A percentile compares a stretch with the other conserved stretches of the same genome.
Conservation (phyloP, 2,113 vertebrate species). For the Hippocampus abdominalis region DNA sequence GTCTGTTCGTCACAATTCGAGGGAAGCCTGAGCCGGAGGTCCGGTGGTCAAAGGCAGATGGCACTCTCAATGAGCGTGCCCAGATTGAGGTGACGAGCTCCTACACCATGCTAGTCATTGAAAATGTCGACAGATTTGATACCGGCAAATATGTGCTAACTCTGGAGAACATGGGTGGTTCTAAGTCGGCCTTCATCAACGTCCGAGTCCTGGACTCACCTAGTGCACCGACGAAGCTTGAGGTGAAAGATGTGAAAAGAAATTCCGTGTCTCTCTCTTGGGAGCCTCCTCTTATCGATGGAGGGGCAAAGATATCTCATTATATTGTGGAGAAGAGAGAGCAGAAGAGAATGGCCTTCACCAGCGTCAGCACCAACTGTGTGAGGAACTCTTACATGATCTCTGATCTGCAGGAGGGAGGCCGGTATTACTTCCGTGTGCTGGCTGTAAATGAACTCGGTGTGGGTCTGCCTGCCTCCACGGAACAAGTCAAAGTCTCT, state of each 20-base stretch:
- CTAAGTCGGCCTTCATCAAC: slow-evolving; percentile 94
- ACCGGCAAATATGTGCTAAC: slow-evolving; percentile 92
- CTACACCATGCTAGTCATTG: slow-evolving; percentile 94
- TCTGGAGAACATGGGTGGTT: slow-evolving; percentile 91
- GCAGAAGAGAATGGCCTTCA: slow-evolving; percentile 92
- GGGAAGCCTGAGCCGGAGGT: slow-evolving; percentile 97
- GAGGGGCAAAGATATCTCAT: slow-evolving; percentile 94
- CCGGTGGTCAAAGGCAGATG: slow-evolving; percentile 93
- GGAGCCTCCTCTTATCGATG: slow-evolving; percentile 95
- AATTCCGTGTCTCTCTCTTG: slow-evolving; percentile 86
- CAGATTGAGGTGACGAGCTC: slow-evolving; percentile 93
- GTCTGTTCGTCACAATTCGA: slow-evolving; percentile 94
- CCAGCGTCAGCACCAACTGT: slow-evolving; percentile 88
- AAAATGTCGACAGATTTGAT: slow-evolving; percentile 95
- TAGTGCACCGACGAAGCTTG: slow-evolving; percentile 86
- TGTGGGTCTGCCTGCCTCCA: slow-evolving; percentile 84
- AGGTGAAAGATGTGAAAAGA: slow-evolving; percentile 89
- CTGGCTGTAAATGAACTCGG: slow-evolving; percentile 94
- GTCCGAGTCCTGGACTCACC: slow-evolving; percentile 96
- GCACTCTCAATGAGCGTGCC: slow-evolving; percentile 83
- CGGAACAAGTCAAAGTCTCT: slow-evolving; percentile 86
- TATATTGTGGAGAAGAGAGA: slow-evolving; percentile 97
- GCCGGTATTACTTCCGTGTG: slow-evolving; percentile 91
- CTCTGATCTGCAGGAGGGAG: slow-evolving; percentile 88
- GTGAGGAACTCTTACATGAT: slow-evolving; percentile 88